These are phyloP conservation scores for Lithophane leautieri DNA, from an alignment of 2,888 invertebrate species.

Conservation along the genomic window DNA sequence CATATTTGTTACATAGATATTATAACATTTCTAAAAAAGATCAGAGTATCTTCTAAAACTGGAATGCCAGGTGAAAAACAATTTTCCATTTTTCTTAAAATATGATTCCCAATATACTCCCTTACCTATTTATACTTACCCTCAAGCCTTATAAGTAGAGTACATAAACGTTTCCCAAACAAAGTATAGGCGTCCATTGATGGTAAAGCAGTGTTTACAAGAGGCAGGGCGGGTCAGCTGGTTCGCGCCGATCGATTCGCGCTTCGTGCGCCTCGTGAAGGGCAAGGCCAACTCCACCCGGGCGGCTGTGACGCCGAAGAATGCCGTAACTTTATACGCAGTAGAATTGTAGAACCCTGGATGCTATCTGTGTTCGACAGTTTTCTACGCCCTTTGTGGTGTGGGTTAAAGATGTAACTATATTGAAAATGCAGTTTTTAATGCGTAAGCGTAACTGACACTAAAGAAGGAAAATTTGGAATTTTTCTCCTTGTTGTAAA, in stretches of 20 bases:
- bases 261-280: constrained; percentile 72
- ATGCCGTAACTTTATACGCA: constrained; percentile 70
- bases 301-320: constrained; percentile 63
- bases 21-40: background rate
- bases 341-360: constrained; percentile 54
- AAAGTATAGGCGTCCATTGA: constrained; percentile 62
- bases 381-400: constrained; percentile 14
- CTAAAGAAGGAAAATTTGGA: background rate
- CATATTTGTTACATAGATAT: background rate
- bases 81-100: background rate
- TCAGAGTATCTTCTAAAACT: constrained; percentile 2
- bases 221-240: constrained; percentile 62
- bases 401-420: background rate
- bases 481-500: background rate
- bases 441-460: background rate
- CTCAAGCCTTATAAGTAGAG: constrained; percentile 23
- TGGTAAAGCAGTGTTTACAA: constrained; percentile 66
- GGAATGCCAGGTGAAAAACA: background rate
- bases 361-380: constrained; percentile 33
- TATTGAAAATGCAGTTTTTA: background rate
- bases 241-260: constrained; percentile 86
- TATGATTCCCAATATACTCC: constrained; percentile 1
- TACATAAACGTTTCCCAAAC: constrained; percentile 55
- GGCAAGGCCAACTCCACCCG: constrained; percentile 81
- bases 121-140: constrained; percentile 31